phyloP scores from a whole-genome alignment of 1,140 invertebrate genomes.

The Zaprionus taronus region DNA sequence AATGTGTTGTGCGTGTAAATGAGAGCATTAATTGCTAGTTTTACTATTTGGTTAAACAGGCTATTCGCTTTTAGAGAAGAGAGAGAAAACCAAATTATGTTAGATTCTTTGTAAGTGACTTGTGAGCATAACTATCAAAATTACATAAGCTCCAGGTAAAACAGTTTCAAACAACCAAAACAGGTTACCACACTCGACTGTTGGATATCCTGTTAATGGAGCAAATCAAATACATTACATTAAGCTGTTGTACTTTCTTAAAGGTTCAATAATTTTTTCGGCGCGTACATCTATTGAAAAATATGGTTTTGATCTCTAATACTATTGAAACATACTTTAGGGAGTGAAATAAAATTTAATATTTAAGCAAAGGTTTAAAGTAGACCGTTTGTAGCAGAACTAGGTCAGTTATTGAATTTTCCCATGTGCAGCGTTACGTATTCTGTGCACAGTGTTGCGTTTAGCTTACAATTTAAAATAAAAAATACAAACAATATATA shows the following conservation, averaged over 20 bases:
- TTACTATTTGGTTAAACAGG: background rate
- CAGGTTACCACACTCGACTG: background rate
- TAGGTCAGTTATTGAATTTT: conserved; percentile 84
- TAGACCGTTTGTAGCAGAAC: conserved; percentile 43
- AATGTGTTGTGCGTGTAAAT: background rate
- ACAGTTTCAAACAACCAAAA: background rate
- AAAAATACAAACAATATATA: background rate
- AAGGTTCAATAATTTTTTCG: background rate
- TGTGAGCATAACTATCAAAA: background rate
- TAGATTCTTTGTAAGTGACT: conserved; percentile 1
- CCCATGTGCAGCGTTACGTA: conserved; percentile 8
- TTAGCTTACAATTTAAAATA: background rate
- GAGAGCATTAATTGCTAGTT: background rate
- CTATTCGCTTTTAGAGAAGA: background rate
- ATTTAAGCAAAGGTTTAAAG: background rate
- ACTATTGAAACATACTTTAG: no score
- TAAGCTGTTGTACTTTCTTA: background rate
- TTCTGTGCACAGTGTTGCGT: conserved; percentile 33
- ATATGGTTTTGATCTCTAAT: no score
- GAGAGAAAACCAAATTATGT: background rate
- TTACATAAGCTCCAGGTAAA: conserved; percentile 3
- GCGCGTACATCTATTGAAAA: no score
- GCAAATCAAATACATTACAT: no score
- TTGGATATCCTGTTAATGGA: background rate
- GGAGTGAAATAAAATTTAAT: no score